Evolutionary conservation across 92 coral and sea anemone species (phyloP).

Genomic region (Parazoanthus swiftii): DNA sequence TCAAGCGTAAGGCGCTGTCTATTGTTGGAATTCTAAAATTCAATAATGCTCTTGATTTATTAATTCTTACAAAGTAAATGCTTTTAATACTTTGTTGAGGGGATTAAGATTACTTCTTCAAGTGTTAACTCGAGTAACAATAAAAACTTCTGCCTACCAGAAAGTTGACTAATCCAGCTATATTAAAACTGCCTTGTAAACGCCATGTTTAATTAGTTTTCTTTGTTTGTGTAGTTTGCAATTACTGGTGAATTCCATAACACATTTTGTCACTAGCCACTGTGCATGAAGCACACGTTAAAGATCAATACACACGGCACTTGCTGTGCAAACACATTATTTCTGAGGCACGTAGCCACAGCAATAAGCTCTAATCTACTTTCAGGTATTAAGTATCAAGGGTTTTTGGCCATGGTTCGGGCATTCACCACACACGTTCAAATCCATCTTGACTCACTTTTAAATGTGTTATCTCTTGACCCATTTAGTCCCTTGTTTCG

Average conservation of each 20-base stretch:
- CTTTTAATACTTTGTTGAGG: conserved; percentile 35
- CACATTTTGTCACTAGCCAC: not conserved
- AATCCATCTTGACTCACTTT: conserved; percentile 18
- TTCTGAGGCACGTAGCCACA: conserved; percentile 25
- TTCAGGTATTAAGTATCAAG: not conserved
- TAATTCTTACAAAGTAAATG: conserved; percentile 6
- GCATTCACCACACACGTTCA: conserved; percentile 6
- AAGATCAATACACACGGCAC: not conserved
- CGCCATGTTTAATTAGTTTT: conserved; percentile 20
- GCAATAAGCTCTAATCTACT: conserved; percentile 16
- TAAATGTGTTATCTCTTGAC: conserved; percentile 21
- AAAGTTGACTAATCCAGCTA: conserved; percentile 23
- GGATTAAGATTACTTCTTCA: conserved; percentile 35
- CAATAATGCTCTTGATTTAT: not conserved
- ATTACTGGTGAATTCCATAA: conserved; percentile 15
- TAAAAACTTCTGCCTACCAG: not conserved
- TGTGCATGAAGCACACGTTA: not conserved
- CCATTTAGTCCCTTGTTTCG: conserved; percentile 2
- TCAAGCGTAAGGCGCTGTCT: not conserved
- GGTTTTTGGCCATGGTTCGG: not conserved
- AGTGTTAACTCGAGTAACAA: conserved; percentile 34
- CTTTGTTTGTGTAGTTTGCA: conserved; percentile 4
- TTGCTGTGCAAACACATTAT: conserved; percentile 17
- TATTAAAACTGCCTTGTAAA: conserved; percentile 36
- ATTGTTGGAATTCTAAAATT: not conserved